Evolutionary conservation across 1,140 invertebrate species (phyloP), one percentile per base, ranked within the genome.

Genomic region (Piezodorus guildinii): DNA sequence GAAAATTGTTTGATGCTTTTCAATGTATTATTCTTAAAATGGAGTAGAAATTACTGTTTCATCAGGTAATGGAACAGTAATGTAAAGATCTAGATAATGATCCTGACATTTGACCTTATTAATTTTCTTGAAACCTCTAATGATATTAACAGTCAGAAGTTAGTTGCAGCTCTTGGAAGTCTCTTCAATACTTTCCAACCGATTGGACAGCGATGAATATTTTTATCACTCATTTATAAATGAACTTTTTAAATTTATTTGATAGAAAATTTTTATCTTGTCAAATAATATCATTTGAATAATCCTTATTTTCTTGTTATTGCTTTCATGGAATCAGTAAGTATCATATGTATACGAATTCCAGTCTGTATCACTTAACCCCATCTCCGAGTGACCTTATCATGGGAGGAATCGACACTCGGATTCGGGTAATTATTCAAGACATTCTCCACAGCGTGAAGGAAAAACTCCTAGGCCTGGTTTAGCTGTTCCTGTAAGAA

Each of bases 391-490:
- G 60, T 44, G 69, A 69, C 52, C 46, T 68, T 23, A 51, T 62
- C 14, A 64, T 67, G 64, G 39, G 62, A 30, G 39, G 51, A 5
- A 59, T 68, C 21, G 65, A 66, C 43, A 60, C 63, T 2, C 49
- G 34, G 59, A 62, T 30, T 63, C 68, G 43, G 63, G 65, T 66
- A 69, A 68, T 65, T 69, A 66, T 64, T 21, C 66, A 43, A 60
- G 15, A 19, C 61, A 30, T 19, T 23, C 19, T 23, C 19, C 25
- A 15, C 17, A 19, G 19, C 30, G 46, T 49, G 63, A 65, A 21
- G 39, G 25, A 51, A 66, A 63, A 65, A 64, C 59, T 49, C 17
- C 64, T 25, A 62, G 65, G 44, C 64, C 54, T 16, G 66, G 66
- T 3, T 62, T 60, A 15, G 62, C 66, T 15, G 66, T 69, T 51